Base-by-base conservation (phyloP, 2,888 invertebrate species). In the Balanococcus diminutus region DNA sequence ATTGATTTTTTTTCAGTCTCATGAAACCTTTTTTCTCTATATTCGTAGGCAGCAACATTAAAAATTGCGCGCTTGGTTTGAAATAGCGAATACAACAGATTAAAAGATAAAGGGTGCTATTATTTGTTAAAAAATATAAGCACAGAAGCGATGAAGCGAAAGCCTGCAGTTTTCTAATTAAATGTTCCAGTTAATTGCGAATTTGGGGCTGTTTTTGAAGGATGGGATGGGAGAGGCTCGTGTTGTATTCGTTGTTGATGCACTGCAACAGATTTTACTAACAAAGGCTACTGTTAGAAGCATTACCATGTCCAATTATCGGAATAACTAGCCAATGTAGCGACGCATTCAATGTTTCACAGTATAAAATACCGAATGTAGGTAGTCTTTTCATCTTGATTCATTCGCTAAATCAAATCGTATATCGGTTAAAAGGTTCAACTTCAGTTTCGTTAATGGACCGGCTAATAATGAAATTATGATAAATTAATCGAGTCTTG, bases 261-360 rank as follows among this genome's bases (percentile, higher is more conserved):
- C 85, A 79, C 75, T 75, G 85, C 42, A 79, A 75, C 79, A 85
- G 79, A 85, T 85, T 85, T 85, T 79, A 85, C 72, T 79, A 85
- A 85, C 85, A 79, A 75, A 85, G 85, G 79, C 85, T 46, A 14
- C 75, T 79, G 75, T 75, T 85, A 85, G 85, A 85, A 85, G 85
- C 85, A 85, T 85, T 75, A 85, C 85, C 85, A 42, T 85, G 85
- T 85, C 85, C 85, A 85, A 85, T 85, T 85, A 85, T 75, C 75
- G 85, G 19, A 79, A 85, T 85, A 46, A 75, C 79, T 85, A 79
- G 46, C 31, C 42, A 25, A 79, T 79, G 75, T 79, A 79, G 36
- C 36, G 75, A 67, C 67, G 67, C 67, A 67, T 67, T 67, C 28
- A 67, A 28, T 67, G 67, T 67, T 67, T 67, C 5, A 28, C 67